These are phyloP conservation scores for Platycheirus albimanus DNA, from an alignment of 2,888 invertebrate species.

Conservation along the genomic window DNA sequence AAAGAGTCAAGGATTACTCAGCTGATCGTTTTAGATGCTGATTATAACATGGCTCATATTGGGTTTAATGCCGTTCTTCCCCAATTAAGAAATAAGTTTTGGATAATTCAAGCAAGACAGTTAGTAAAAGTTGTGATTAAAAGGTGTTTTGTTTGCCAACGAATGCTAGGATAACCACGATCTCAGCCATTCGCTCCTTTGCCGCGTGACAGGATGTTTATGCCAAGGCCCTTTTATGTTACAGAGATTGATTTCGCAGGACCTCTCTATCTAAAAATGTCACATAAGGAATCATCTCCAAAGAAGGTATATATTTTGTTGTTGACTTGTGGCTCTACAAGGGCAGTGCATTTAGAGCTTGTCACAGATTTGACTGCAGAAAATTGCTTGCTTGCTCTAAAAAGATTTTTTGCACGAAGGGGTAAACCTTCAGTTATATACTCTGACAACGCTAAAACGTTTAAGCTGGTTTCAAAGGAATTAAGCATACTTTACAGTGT, in stretches of 20 bases:
- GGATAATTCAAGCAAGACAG: neutral
- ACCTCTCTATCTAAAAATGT: neutral
- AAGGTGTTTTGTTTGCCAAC: neutral
- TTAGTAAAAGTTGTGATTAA: neutral
- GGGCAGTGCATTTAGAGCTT: neutral
- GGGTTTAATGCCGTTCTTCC: neutral
- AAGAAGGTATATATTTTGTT: neutral
- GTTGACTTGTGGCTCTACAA: neutral
- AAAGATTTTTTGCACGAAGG: slow-evolving; percentile 4
- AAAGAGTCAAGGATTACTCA: neutral
- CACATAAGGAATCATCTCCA: neutral
- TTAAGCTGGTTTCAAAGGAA: too few relatives aligned
- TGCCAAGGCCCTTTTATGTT: neutral
- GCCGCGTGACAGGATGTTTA: slow-evolving; percentile 1
- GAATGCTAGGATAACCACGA: neutral
- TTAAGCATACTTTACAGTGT: too few relatives aligned
- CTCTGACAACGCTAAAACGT: too few relatives aligned
- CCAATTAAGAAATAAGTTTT: slow-evolving; percentile 4
- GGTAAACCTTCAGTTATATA: neutral
- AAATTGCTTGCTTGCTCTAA: neutral
- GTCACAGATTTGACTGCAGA: neutral
- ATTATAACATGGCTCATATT: neutral
- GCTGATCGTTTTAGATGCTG: neutral
- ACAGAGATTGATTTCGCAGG: slow-evolving; percentile 4
- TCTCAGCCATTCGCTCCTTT: slow-evolving; percentile 11